Percentiles rank a stretch among this genome's conserved stretches.
Conservation (phyloP, 2,797 vertebrate species). For the Oryzias dopingdopingensis region DNA sequence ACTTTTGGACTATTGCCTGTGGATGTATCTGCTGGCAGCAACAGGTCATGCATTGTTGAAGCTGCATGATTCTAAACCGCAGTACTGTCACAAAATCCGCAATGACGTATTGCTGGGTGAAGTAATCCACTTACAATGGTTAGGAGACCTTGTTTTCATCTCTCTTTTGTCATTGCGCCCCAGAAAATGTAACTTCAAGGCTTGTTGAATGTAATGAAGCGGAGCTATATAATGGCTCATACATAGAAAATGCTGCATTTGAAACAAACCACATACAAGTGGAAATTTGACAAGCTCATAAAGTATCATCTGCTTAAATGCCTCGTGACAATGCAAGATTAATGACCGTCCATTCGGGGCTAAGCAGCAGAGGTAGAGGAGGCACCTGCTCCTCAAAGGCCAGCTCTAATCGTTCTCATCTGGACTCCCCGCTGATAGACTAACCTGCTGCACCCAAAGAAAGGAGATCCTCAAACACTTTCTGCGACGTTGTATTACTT, state of each 20-base stretch:
- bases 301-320: conserved; percentile 68
- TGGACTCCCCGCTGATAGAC: conserved; percentile 79
- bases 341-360: conserved; percentile 65
- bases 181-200: conserved; percentile 42
- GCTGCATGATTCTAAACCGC: conserved; percentile 51
- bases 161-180: conserved; percentile 18
- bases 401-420: conserved; percentile 88
- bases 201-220: conserved; percentile 39
- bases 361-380: conserved; percentile 63
- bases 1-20: conserved; percentile 58
- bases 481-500: conserved; percentile 83
- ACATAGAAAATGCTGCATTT: conserved; percentile 41
- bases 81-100: conserved; percentile 56
- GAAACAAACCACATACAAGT: conserved; percentile 64
- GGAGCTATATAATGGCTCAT: conserved; percentile 36
- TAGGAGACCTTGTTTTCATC: conserved; percentile 53
- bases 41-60: conserved; percentile 47
- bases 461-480: conserved; percentile 81
- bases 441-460: conserved; percentile 83
- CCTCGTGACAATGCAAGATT: conserved; percentile 73
- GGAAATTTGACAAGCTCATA: conserved; percentile 61
- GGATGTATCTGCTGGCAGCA: conserved; percentile 48
- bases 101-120: conserved; percentile 70
- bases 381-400: conserved; percentile 82
- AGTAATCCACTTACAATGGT: conserved; percentile 73